Evolutionary conservation across 2,113 vertebrate genomes (phyloP), one percentile per base, ranked within the genome.

Genomic region (Tetraodon nigroviridis): DNA sequence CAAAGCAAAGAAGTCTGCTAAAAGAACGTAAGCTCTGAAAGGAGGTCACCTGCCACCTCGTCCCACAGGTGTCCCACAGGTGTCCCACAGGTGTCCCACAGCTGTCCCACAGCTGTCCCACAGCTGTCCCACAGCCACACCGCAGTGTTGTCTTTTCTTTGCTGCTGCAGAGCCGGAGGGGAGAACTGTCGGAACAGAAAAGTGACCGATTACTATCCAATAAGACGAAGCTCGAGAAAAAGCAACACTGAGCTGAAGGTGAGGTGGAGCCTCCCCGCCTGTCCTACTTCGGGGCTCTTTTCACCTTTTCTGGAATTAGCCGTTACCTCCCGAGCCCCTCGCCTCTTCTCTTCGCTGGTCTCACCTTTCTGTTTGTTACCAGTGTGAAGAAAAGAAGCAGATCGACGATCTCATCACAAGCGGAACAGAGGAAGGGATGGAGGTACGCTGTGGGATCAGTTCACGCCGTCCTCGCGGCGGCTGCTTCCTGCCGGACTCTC

Each of bases 351-450:
- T 37, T 37, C 8, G 12, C 8, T 37, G 32, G 1, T 54, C 21
- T 78, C 29, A 7, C 20, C 32, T 67, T 55, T 13, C 51, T 32
- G 58, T 87, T 55, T 61, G 44, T 76, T 20, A 48, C 17, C 88
- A 99, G 97, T 93, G 88, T 56, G 95, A 97, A 90, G 91, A 97
- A 73, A 95, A 95, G 89, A 92, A 86, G 71, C 91, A 86, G 75
- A 90, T 96, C 27, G 94, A 98, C 41, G 90, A 94, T n/a, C 76
- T 97, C 79, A 96, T 99, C 80, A 90, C 88, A 56, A 94, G 91
- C 0, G 95, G 95, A 32, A 95, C 93, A 51, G 97, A 99, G 78
- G 92, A 96, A 75, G 97, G 97, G 73, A 94, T 99, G 95, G 92
- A 94, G 94, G 97, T 98, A 91, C 73, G 11, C 8, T 24, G 29